Conservation (phyloP, 2,888 invertebrate species). For the Drosophila parthenogenetica region DNA sequence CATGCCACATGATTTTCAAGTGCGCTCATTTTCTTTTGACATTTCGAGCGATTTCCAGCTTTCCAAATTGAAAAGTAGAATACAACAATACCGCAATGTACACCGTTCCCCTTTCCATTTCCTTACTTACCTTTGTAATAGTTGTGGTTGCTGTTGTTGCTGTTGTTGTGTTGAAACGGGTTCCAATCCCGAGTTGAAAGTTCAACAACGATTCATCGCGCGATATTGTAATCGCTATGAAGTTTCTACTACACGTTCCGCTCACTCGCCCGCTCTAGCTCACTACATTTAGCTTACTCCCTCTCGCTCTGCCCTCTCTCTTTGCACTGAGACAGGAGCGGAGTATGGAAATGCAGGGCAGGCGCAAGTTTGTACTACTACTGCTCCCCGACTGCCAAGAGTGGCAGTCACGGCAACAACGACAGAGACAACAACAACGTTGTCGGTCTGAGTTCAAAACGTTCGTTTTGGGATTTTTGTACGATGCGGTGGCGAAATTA, state of each 20-base stretch:
- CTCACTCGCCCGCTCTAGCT: neutral
- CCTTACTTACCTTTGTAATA: conserved; percentile 1
- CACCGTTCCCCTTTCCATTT: neutral
- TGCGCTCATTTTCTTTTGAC: conserved; percentile 76
- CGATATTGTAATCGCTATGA: conserved; percentile 72
- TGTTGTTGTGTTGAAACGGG: conserved; percentile 40
- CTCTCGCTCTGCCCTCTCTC: conserved; percentile 8
- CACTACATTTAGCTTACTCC: too few species aligned
- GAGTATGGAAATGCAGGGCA: conserved; percentile 22
- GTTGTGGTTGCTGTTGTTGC: conserved; percentile 25
- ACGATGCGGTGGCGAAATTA: conserved; percentile 78
- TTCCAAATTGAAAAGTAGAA: conserved; percentile 76
- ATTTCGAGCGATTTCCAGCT: conserved; percentile 72
- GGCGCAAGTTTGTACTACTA: conserved; percentile 39
- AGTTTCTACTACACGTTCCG: neutral
- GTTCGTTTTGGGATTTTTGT: conserved; percentile 69
- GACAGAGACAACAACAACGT: conserved; percentile 4
- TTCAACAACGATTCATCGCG: conserved; percentile 74
- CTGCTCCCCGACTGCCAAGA: conserved; percentile 37
- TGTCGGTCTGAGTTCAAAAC: conserved; percentile 58
- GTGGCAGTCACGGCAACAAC: conserved; percentile 64
- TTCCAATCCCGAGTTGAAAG: conserved; percentile 69
- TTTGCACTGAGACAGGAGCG: conserved; percentile 49
- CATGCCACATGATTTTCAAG: conserved; percentile 71
- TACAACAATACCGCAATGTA: conserved; percentile 39